A percentile compares a stretch with the other conserved stretches of the same genome.
phyloP scores from a whole-genome alignment of 2,888 invertebrate species.

The Cephus runcator region DNA sequence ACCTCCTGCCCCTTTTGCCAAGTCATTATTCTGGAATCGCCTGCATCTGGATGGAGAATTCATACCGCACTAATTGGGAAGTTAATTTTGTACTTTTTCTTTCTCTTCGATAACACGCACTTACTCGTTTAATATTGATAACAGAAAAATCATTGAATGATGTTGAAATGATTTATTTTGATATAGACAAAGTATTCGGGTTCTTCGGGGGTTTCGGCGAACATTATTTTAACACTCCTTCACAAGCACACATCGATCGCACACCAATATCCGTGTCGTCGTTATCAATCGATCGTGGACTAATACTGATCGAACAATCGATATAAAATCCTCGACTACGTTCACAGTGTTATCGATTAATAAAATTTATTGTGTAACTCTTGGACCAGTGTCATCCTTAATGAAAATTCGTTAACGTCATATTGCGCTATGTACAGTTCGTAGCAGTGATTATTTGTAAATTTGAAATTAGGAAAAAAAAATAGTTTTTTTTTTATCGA shows the following conservation, averaged over 20 bases:
- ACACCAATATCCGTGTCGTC: slow-evolving; percentile 12
- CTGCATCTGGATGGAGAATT: not conserved
- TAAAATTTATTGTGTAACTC: not conserved
- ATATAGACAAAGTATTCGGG: slow-evolving; percentile 38
- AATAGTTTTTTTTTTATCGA: slow-evolving; percentile 2
- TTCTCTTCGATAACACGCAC: not conserved
- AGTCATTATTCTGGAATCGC: not conserved
- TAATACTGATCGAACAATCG: not conserved
- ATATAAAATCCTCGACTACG: not conserved
- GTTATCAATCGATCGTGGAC: not conserved
- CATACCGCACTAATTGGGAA: not conserved
- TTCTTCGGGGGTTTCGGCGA: slow-evolving; percentile 40
- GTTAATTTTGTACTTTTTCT: no score
- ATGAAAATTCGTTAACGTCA: not conserved
- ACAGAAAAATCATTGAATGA: not conserved
- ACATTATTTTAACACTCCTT: slow-evolving; percentile 39
- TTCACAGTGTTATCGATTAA: not conserved
- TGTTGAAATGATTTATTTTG: slow-evolving; percentile 32
- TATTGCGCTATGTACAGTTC: not conserved
- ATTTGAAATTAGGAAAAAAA: slow-evolving; percentile 1
- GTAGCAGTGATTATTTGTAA: no score
- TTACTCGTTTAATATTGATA: not conserved
- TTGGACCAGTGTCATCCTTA: not conserved
- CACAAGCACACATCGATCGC: slow-evolving; percentile 34
- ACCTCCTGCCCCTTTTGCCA: not conserved